Conservation (phyloP, 1,140 invertebrate genomes). For the Platyura marginata region DNA sequence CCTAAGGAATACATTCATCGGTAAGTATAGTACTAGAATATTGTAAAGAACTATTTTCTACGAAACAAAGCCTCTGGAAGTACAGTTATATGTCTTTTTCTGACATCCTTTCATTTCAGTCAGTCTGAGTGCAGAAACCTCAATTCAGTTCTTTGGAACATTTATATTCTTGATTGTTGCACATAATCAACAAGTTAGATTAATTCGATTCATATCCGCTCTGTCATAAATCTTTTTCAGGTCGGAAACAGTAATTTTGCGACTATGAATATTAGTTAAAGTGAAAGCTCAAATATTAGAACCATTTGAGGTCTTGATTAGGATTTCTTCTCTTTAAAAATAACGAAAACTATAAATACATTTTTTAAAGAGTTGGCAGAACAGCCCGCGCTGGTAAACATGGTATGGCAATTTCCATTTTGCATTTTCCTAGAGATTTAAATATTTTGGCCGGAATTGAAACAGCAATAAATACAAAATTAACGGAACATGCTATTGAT, state of each 20-base stretch:
- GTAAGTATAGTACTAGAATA: constrained; percentile 11
- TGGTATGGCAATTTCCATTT: constrained; percentile 74
- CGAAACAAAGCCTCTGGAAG: neutral
- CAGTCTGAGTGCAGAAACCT: no score
- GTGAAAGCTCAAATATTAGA: no score
- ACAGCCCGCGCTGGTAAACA: constrained; percentile 81
- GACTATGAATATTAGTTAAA: no score
- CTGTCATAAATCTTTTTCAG: no score
- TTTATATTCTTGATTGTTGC: no score
- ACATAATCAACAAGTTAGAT: no score
- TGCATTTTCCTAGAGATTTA: constrained; percentile 77
- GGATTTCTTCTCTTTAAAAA: neutral
- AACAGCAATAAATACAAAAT: constrained; percentile 60
- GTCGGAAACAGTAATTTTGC: no score
- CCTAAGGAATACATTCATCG: constrained; percentile 89
- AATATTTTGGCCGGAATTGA: constrained; percentile 76
- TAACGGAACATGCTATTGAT: constrained; percentile 69
- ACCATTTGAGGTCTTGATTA: no score
- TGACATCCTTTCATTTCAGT: no score
- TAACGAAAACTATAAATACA: constrained; percentile 4
- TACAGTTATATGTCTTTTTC: no score
- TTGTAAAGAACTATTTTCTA: neutral
- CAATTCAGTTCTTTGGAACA: no score
- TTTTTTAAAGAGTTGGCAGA: constrained; percentile 87
- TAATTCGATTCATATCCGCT: no score